These are phyloP conservation scores for Anomalospiza imberbis DNA, from an alignment of 2,797 vertebrate species.

Conservation along the genomic window DNA sequence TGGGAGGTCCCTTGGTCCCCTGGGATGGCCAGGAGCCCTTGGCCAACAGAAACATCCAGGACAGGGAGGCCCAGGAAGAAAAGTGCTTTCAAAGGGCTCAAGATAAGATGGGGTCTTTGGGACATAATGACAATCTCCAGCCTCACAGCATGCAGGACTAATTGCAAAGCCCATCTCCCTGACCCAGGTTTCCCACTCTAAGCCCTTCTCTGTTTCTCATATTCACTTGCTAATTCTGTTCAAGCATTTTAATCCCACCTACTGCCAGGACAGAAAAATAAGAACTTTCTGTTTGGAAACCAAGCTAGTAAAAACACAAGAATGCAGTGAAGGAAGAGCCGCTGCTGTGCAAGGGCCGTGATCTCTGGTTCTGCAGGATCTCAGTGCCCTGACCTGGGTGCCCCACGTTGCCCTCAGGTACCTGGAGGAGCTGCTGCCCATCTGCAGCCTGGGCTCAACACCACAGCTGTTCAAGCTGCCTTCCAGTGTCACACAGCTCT, in stretches of 20 bases:
- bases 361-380: not conserved
- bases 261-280: not conserved
- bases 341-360: not conserved
- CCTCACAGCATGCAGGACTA: conserved; percentile 35
- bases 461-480: not conserved
- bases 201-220: conserved; percentile 14
- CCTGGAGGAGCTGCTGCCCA: not conserved
- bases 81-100: not conserved
- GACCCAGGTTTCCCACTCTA: not conserved
- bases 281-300: not conserved
- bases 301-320: not conserved
- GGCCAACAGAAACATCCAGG: not conserved
- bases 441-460: not conserved
- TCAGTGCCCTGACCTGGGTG: not conserved
- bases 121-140: not conserved
- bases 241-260: conserved; percentile 34
- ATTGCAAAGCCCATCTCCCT: conserved; percentile 44
- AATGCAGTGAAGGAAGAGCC: not conserved
- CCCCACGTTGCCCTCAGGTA: not conserved
- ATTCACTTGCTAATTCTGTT: not conserved
- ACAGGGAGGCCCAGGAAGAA: not conserved
- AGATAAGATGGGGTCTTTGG: not conserved
- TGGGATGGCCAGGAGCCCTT: not conserved
- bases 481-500: not conserved
- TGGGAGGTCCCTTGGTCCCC: not conserved